Base-by-base conservation (phyloP, 2,113 vertebrate genomes). In the Salvelinus sp. region DNA sequence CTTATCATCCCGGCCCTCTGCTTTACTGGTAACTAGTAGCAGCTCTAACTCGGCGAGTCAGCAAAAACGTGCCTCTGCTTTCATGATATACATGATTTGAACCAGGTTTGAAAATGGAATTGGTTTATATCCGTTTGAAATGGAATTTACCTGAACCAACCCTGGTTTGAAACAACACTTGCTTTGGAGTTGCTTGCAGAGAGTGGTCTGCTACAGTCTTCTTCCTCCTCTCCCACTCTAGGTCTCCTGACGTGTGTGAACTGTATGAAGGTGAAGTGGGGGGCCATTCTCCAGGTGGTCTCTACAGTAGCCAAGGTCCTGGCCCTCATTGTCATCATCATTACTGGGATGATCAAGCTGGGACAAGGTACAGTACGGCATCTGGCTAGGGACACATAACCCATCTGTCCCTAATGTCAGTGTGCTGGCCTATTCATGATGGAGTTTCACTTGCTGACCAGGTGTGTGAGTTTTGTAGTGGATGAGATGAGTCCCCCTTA, bases 231-330 rank as follows among this genome's bases (percentile, higher is more conserved):
- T 38, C 14, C 30, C 27, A 10, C 4, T 10, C 22, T 76, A 95
- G 94, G 85, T 80, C 73, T 94, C 38, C 79, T 95, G 82, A 95
- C 94, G 2, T 79, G n/a, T 76, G 92, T 95, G 44, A 95, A 95
- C 86, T 92, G 91, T 70, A 90, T 93, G 92, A 95, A 93, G 78
- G 94, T 95, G 57, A 95, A 94, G 81, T 94, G 93, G 94, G 94
- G 94, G 0, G 93, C 94, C 22, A 89, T 92, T 73, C 91, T 95
- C 44, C 94, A 95, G 87, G 94, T 95, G 64, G 38, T 92, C 80
- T 93, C 93, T 73, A 95, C 94, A 0, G 85, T 95, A 58, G 94
- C 93, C 44, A 95, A 95, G 82, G 92, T 95, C 23, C 76, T 94
- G 1, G 94, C 94, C 70, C 90, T 95, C 9, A 93, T 95, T 4